These are phyloP conservation scores for Carabus problematicus DNA, from an alignment of 2,888 invertebrate genomes.

Conservation along the genomic window DNA sequence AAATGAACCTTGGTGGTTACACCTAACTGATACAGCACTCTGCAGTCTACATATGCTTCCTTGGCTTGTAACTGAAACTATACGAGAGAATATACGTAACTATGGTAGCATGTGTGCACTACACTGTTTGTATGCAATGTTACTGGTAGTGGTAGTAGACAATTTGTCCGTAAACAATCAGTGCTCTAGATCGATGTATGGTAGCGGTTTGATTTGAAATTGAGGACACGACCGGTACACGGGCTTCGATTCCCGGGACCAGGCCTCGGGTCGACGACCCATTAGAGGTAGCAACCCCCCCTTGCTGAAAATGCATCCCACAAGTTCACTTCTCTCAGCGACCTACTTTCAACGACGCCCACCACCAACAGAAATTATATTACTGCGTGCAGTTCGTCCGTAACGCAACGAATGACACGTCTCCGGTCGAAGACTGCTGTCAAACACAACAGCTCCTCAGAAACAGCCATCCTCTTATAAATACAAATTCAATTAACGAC, in stretches of 20 bases:
- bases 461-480: no score
- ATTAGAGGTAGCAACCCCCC: slow-evolving; percentile 12
- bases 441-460: no score
- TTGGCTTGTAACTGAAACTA: no score
- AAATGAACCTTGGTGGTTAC: no score
- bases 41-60: no score
- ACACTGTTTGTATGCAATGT: neutral
- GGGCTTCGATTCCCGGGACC: slow-evolving; percentile 11
- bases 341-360: slow-evolving; percentile 15
- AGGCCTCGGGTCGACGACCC: slow-evolving; percentile 18
- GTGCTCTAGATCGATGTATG: no score
- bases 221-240: slow-evolving; percentile 2
- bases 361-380: neutral
- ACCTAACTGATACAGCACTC: no score
- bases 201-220: slow-evolving; percentile 11
- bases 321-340: slow-evolving; percentile 5
- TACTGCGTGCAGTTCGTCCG: neutral
- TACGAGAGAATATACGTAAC: neutral
- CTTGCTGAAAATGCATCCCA: neutral
- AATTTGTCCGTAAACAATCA: no score
- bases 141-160: neutral
- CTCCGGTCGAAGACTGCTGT: neutral
- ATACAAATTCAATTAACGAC: no score
- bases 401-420: no score
- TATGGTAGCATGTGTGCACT: neutral